Conservation (phyloP, 1,140 invertebrate species). For the Globodera ellingtonae region DNA sequence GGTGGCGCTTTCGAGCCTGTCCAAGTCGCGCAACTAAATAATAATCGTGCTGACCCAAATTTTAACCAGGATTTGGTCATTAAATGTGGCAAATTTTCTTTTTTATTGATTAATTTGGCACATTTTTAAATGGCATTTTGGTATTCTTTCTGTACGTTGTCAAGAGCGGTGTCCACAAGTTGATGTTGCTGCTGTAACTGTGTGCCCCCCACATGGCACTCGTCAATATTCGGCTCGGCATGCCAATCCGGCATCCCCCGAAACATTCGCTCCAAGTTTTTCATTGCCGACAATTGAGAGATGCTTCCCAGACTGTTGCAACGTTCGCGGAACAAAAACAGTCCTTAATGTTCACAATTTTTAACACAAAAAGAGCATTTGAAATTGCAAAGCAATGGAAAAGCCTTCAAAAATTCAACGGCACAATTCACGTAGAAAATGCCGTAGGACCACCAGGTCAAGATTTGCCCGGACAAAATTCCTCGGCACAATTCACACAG, state of each 20-base stretch:
- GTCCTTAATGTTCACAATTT: not conserved
- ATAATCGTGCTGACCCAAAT: too few species aligned
- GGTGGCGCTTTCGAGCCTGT: conserved; percentile 10
- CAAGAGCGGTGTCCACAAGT: conserved; percentile 21
- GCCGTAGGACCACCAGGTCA: not conserved
- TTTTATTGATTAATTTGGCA: too few species aligned
- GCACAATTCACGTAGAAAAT: not conserved
- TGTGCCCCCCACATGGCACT: not conserved
- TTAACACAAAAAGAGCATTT: not conserved
- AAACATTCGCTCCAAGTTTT: conserved; percentile 29
- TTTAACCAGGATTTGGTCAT: too few species aligned
- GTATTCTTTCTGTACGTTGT: conserved; percentile 3
- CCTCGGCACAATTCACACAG: too few species aligned
- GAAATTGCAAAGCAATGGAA: too few species aligned
- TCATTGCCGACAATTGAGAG: conserved; percentile 28
- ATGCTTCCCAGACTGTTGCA: conserved; percentile 16
- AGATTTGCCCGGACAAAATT: not conserved
- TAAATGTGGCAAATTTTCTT: too few species aligned
- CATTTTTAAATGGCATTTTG: too few species aligned
- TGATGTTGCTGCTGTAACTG: not conserved
- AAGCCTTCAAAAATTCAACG: not conserved
- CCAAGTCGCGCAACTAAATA: conserved; percentile 23
- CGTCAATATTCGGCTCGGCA: not conserved
- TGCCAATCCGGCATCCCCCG: not conserved
- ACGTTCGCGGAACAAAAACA: conserved; percentile 25